These are phyloP conservation scores for Lycophotia porphyrea DNA, from an alignment of 2,888 invertebrate genomes.

Conservation along the genomic window DNA sequence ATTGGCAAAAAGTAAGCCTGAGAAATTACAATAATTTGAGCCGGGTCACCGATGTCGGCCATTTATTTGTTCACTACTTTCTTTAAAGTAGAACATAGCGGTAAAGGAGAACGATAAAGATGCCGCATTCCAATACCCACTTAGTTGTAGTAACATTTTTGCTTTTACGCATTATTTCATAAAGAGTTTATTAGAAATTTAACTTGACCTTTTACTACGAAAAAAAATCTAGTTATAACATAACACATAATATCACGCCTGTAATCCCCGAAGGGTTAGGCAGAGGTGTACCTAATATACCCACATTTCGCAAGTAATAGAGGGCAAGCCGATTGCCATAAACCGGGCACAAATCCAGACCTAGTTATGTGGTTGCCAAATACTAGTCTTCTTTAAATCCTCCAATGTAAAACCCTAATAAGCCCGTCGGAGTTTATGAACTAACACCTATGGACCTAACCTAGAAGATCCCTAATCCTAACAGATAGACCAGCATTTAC, in stretches of 20 bases:
- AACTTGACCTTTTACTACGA: not conserved
- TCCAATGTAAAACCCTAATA: not conserved
- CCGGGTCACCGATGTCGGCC: constrained; percentile 27
- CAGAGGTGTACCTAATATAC: too few relatives aligned
- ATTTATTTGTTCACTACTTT: constrained; percentile 36
- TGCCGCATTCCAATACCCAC: constrained; percentile 34
- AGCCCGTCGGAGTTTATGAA: not conserved
- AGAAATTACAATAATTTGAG: constrained; percentile 17
- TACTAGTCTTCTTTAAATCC: not conserved
- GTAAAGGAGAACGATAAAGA: constrained; percentile 39
- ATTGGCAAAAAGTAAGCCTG: constrained; percentile 16
- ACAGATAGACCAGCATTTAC: not conserved
- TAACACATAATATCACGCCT: too few relatives aligned
- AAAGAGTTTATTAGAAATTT: not conserved
- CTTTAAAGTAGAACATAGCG: constrained; percentile 53
- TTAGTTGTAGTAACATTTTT: not conserved
- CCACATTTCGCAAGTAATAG: too few relatives aligned
- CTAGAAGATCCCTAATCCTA: not conserved
- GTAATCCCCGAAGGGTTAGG: too few relatives aligned
- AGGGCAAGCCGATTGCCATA: too few relatives aligned
- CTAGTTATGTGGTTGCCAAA: not conserved
- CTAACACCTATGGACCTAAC: not conserved
- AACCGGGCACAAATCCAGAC: too few relatives aligned
- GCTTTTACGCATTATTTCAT: constrained; percentile 9
- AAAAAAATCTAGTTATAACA: too few relatives aligned